These are phyloP conservation scores for Apogon talboti DNA, from an alignment of 2,797 vertebrate genomes.

Conservation along the genomic window DNA sequence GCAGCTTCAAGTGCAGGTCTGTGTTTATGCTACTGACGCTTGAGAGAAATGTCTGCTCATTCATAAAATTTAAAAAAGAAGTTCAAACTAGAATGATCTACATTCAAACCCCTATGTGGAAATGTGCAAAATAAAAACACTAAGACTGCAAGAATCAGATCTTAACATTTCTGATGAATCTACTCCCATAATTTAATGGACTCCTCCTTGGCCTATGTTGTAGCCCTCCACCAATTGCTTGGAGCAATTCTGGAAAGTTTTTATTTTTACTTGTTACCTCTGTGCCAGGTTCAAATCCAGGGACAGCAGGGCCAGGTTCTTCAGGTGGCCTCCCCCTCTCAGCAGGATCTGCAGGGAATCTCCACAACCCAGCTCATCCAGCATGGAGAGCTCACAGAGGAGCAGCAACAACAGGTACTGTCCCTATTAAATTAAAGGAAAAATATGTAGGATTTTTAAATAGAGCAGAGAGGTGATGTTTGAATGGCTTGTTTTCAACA, in stretches of 20 bases:
- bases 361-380: constrained; percentile 90
- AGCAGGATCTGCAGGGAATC: constrained; percentile 91
- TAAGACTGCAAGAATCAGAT: no score
- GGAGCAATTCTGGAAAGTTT: not conserved
- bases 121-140: no score
- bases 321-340: constrained; percentile 92
- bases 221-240: not conserved
- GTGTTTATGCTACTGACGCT: not conserved
- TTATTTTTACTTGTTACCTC: constrained; percentile 1
- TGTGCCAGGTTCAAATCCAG: constrained; percentile 90
- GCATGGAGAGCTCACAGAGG: constrained; percentile 94
- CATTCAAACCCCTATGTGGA: no score
- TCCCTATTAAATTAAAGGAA: not conserved
- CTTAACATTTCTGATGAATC: no score
- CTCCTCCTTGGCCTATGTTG: no score
- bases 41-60: no score
- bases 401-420: constrained; percentile 93
- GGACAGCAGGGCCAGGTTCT: constrained; percentile 92
- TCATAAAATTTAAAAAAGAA: no score
- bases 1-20: constrained; percentile 96
- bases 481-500: no score
- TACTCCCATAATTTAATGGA: no score
- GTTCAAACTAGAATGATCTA: no score
- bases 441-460: no score
- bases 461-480: no score